A percentile compares a stretch with the other conserved stretches of the same genome.
Evolutionary conservation across 2,797 vertebrate genomes (phyloP).

Genomic region (Todus mexicanus): DNA sequence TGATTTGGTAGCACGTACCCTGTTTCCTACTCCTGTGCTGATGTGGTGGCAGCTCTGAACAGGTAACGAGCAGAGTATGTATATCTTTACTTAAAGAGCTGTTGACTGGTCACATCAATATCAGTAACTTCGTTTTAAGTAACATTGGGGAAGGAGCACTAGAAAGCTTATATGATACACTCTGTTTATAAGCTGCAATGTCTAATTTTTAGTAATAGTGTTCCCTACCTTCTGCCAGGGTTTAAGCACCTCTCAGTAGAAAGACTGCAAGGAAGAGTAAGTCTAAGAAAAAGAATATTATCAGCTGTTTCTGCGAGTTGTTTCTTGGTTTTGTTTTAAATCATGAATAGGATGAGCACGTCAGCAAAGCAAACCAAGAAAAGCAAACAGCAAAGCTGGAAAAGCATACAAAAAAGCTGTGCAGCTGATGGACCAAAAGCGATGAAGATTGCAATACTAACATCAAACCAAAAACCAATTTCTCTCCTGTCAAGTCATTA

Average conservation of each 20-base stretch:
- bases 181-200: neutral
- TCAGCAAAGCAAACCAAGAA: neutral
- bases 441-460: neutral
- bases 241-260: neutral
- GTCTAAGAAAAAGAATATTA: neutral
- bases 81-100: neutral
- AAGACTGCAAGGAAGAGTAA: neutral
- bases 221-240: neutral
- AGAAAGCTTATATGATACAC: neutral
- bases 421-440: neutral
- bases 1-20: neutral
- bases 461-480: neutral
- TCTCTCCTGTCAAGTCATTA: neutral
- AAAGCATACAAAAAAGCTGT: neutral
- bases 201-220: neutral
- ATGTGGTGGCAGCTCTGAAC: neutral
- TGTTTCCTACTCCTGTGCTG: neutral
- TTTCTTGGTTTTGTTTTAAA: neutral
- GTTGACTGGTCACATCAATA: neutral
- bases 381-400: neutral
- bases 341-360: neutral
- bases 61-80: neutral
- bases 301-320: neutral
- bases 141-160: neutral
- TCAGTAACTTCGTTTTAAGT: neutral